phyloP scores from a whole-genome alignment of 2,888 invertebrate genomes.

The Eudasyphora cyanicolor region DNA sequence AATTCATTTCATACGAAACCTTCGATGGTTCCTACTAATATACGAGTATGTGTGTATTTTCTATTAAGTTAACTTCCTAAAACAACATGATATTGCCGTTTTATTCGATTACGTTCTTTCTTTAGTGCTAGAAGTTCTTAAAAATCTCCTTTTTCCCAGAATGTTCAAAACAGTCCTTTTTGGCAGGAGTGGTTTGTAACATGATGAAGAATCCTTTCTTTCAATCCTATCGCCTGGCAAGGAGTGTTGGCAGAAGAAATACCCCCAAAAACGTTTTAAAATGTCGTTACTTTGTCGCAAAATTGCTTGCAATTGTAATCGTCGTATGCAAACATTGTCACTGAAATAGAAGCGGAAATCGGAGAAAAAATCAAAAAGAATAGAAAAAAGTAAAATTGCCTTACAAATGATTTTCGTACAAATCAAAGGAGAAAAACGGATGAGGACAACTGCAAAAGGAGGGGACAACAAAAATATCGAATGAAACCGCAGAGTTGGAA shows the following conservation, averaged over 20 bases:
- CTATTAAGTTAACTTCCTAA: slow-evolving; percentile 55
- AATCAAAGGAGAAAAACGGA: slow-evolving; percentile 15
- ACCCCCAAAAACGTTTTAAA: slow-evolving; percentile 48
- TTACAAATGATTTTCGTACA: slow-evolving; percentile 45
- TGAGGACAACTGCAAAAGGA: slow-evolving; percentile 16
- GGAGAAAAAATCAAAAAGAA: neutral
- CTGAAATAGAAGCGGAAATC: neutral
- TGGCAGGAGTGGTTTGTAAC: slow-evolving; percentile 24
- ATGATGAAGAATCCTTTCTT: slow-evolving; percentile 49
- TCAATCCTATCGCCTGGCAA: neutral
- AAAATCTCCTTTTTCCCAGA: neutral
- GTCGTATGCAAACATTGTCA: slow-evolving; percentile 50
- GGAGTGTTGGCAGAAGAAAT: neutral
- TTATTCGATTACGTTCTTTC: slow-evolving; percentile 14
- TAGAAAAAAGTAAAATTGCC: slow-evolving; percentile 57
- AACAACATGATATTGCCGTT: slow-evolving; percentile 53
- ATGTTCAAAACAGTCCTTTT: slow-evolving; percentile 46
- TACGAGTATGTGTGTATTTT: too few species aligned
- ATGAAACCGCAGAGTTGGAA: slow-evolving; percentile 64
- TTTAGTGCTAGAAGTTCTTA: neutral
- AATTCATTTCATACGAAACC: slow-evolving; percentile 46
- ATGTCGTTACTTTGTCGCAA: slow-evolving; percentile 56
- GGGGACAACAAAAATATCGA: slow-evolving; percentile 31
- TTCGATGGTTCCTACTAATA: slow-evolving; percentile 9
- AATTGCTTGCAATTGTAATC: slow-evolving; percentile 45